Conservation (phyloP, 2,888 invertebrate genomes). For the Drosophila borborema region DNA sequence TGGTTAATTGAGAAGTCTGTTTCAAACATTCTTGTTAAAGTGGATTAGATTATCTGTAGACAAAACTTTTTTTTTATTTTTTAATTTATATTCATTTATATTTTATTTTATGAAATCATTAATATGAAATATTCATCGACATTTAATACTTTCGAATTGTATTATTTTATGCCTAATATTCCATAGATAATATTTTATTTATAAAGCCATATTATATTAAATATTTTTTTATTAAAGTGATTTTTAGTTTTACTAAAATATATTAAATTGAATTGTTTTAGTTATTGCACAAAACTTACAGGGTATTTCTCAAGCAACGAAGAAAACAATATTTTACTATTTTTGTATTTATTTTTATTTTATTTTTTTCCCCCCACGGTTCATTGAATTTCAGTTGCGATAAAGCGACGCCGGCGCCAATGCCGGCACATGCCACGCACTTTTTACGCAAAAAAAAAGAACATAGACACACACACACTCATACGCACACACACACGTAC, state of each 20-base stretch:
- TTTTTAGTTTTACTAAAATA: not conserved
- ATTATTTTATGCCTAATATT: not conserved
- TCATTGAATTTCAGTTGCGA: conserved; percentile 64
- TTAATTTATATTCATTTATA: no score
- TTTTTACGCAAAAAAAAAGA: conserved; percentile 48
- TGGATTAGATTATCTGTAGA: not conserved
- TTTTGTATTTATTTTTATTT: conserved; percentile 24
- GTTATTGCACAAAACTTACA: not conserved
- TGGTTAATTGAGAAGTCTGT: not conserved
- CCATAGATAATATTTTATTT: no score
- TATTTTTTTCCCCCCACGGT: conserved; percentile 46
- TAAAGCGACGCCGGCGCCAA: conserved; percentile 46
- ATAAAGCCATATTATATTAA: not conserved
- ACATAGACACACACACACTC: not conserved
- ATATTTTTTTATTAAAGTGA: not conserved
- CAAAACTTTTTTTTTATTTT: no score
- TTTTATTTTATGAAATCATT: not conserved
- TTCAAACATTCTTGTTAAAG: not conserved
- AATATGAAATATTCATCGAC: not conserved
- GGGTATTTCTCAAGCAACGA: conserved; percentile 1
- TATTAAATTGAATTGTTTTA: not conserved
- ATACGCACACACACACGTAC: not conserved
- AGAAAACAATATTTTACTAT: not conserved
- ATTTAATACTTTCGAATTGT: not conserved
- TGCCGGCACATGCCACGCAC: conserved; percentile 50